Percentiles rank a stretch among this genome's conserved stretches.
Evolutionary conservation across 2,888 invertebrate species (phyloP).

Genomic region (Crioceris asparagi): DNA sequence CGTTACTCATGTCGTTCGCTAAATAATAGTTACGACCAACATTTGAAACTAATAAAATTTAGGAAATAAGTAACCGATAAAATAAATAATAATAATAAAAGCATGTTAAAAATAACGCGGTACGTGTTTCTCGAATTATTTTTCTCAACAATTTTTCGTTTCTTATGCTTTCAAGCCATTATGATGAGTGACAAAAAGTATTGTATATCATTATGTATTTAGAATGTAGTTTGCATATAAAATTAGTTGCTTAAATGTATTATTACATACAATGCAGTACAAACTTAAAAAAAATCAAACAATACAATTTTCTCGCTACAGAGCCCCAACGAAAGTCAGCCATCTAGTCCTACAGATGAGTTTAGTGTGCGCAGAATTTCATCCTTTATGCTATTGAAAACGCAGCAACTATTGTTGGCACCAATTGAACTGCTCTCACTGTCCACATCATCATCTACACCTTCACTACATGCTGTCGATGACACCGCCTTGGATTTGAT

Average conservation of each 20-base stretch:
- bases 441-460: too few relatives aligned
- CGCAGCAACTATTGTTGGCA: conserved; percentile 33
- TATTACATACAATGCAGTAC: too few relatives aligned
- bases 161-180: not conserved
- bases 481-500: conserved; percentile 35
- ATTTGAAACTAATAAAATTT: too few relatives aligned
- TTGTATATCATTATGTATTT: not conserved
- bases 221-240: too few relatives aligned
- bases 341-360: conserved; percentile 39
- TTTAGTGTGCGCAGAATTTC: conserved; percentile 49
- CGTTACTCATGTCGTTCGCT: too few relatives aligned
- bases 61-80: too few relatives aligned
- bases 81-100: too few relatives aligned
- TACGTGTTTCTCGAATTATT: too few relatives aligned
- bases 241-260: too few relatives aligned
- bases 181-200: not conserved
- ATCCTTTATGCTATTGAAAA: conserved; percentile 46
- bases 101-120: too few relatives aligned
- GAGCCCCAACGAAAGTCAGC: conserved; percentile 38
- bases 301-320: conserved; percentile 18
- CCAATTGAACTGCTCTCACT: too few relatives aligned
- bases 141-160: not conserved
- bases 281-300: not conserved
- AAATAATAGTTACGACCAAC: too few relatives aligned
- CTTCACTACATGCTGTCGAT: conserved; percentile 12